Base-by-base conservation (phyloP, 1,140 invertebrate species). In the Vanessa atalanta region DNA sequence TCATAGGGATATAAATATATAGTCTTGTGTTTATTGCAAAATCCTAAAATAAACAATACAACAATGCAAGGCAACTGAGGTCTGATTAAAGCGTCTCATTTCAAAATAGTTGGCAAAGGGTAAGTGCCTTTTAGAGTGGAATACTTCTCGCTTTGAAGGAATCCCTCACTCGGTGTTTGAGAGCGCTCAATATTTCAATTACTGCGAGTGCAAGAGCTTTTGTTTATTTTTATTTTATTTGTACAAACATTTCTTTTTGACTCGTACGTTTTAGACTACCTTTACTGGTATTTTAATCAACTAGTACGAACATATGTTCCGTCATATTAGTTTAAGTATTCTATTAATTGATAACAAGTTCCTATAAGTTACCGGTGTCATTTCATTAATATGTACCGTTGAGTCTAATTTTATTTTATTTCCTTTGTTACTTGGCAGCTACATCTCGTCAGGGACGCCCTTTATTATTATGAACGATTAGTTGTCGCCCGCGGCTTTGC, bases 121-220 rank as follows among this genome's bases (percentile, higher is more conserved):
- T 63, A 63, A 67, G 64, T 67, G 53, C 65, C 15, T 65, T 65
- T 68, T 67, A 68, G 55, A 73, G 57, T 23, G 43, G 65, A 73
- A 63, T 68, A 73, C 71, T 73, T 73, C 57, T 43, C 48, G 65
- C 47, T 68, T 73, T 61, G 57, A 61, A 73, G 55, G 48, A 70
- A 70, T 50, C 15, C 16, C 53, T 16, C 57, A 63, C 60, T 51
- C 43, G n/a, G 69, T 31, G 70, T 15, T 51, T 43, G 61, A 71
- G 61, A 71, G 70, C 47, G 48, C 66, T 69, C 55, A 43, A 55
- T 69, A 69, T 69, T 69, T 69, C 37, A 26, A 69, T 69, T 69
- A 69, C 31, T 15, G 43, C 37, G 50, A 47, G 66, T 23, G 31
- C 66, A 60, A 43, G 20, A 57, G 26, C 37, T 47, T 69, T 60